These are phyloP conservation scores for Volucella inanis DNA, from an alignment of 2,888 invertebrate genomes.

Conservation along the genomic window DNA sequence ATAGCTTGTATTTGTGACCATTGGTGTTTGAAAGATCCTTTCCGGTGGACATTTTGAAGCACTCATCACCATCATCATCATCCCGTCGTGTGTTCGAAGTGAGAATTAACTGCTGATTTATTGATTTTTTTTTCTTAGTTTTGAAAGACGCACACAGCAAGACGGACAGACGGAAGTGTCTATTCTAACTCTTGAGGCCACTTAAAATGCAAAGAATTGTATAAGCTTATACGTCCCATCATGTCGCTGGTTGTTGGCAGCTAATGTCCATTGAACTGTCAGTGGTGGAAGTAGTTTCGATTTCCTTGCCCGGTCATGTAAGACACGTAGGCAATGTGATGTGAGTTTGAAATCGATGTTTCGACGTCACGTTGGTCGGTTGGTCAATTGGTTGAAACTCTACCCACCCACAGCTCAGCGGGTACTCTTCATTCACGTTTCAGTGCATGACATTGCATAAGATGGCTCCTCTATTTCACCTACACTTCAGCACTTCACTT, in stretches of 20 bases:
- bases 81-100: constrained; percentile 30
- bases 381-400: constrained; percentile 1
- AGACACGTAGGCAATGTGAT: constrained; percentile 54
- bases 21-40: constrained; percentile 31
- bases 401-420: constrained; percentile 50
- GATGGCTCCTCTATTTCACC: constrained; percentile 23
- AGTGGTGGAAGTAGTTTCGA: constrained; percentile 61
- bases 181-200: constrained; percentile 37
- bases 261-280: not conserved
- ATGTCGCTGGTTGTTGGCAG: too few relatives aligned
- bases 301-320: constrained; percentile 58
- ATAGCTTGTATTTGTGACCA: too few relatives aligned
- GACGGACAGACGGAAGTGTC: constrained; percentile 58
- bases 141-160: constrained; percentile 29
- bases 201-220: constrained; percentile 62
- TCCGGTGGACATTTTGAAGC: constrained; percentile 59
- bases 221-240: not conserved
- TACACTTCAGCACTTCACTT: constrained; percentile 17
- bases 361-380: constrained; percentile 6
- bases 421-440: constrained; percentile 61
- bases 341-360: constrained; percentile 64
- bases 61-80: constrained; percentile 1
- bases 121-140: constrained; percentile 8
- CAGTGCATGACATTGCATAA: constrained; percentile 70
- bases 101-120: constrained; percentile 70